These are phyloP conservation scores for Eublepharis macularius DNA, from an alignment of 2,113 vertebrate species.

Conservation along the genomic window DNA sequence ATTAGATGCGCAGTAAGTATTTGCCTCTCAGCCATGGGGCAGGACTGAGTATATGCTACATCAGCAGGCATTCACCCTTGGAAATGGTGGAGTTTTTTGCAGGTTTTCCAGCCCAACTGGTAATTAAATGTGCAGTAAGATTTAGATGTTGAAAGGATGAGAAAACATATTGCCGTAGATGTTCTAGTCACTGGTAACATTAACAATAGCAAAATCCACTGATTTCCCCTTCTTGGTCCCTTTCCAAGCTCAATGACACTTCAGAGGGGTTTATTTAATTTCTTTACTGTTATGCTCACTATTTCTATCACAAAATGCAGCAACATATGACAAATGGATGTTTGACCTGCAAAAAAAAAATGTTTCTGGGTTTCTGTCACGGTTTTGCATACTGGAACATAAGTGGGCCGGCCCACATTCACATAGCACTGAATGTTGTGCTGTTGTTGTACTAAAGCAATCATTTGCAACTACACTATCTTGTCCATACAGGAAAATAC, in stretches of 20 bases:
- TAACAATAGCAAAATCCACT: neutral
- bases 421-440: too few species aligned
- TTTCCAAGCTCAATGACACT: neutral
- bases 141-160: slow-evolving; percentile 33
- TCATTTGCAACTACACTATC: too few species aligned
- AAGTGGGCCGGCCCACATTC: neutral
- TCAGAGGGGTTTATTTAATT: slow-evolving; percentile 21
- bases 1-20: slow-evolving; percentile 49
- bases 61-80: slow-evolving; percentile 50
- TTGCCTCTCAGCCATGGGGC: slow-evolving; percentile 49
- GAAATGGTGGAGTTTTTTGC: slow-evolving; percentile 32
- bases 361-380: slow-evolving; percentile 7
- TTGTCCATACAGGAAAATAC: too few species aligned
- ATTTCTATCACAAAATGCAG: slow-evolving; percentile 40
- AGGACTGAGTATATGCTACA: slow-evolving; percentile 52
- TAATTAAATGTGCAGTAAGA: slow-evolving; percentile 50
- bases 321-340: slow-evolving; percentile 37
- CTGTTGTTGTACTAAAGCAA: too few species aligned
- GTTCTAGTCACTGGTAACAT: neutral
- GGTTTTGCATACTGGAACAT: neutral
- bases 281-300: slow-evolving; percentile 11
- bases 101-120: neutral
- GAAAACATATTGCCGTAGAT: slow-evolving; percentile 17
- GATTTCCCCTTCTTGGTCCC: neutral
- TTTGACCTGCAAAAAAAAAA: slow-evolving; percentile 46